phyloP scores from a whole-genome alignment of 2,888 invertebrate species.

The Cryptosula pallasiana region DNA sequence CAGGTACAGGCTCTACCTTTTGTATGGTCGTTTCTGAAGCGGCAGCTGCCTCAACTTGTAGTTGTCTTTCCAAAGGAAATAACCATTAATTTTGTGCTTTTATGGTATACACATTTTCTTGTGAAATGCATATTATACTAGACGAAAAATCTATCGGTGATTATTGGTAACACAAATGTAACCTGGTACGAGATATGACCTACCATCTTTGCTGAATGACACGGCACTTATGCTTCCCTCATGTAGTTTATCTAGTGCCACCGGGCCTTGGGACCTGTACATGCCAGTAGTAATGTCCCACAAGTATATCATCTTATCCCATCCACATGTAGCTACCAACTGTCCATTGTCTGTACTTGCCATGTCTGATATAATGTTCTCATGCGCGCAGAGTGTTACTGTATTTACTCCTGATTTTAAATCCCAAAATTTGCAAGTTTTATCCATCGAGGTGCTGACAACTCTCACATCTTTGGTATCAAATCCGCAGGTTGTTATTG shows the following conservation, averaged over 20 bases:
- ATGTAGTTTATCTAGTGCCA: constrained; percentile 40
- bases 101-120: too few relatives aligned
- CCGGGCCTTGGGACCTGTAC: constrained; percentile 48
- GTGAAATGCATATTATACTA: too few relatives aligned
- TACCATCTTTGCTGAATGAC: constrained; percentile 46
- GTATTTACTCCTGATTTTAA: constrained; percentile 40
- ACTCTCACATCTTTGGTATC: constrained; percentile 44
- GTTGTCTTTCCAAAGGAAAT: neutral
- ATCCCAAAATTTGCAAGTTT: constrained; percentile 47
- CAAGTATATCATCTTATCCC: constrained; percentile 49
- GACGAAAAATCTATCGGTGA: too few relatives aligned
- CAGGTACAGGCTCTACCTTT: too few relatives aligned
- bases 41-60: too few relatives aligned
- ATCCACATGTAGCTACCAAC: constrained; percentile 49
- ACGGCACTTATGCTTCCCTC: constrained; percentile 52
- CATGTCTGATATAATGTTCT: constrained; percentile 44
- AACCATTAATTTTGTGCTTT: neutral
- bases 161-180: too few relatives aligned
- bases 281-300: constrained; percentile 52
- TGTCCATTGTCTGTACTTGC: constrained; percentile 44
- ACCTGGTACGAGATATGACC: too few relatives aligned
- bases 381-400: constrained; percentile 48
- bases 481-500: constrained; percentile 45
- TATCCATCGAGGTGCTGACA: constrained; percentile 51
- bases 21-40: too few relatives aligned